Percentiles rank a stretch among this genome's conserved stretches.
Evolutionary conservation across 2,113 vertebrate species (phyloP).

Genomic region (Megaceryle maxima): DNA sequence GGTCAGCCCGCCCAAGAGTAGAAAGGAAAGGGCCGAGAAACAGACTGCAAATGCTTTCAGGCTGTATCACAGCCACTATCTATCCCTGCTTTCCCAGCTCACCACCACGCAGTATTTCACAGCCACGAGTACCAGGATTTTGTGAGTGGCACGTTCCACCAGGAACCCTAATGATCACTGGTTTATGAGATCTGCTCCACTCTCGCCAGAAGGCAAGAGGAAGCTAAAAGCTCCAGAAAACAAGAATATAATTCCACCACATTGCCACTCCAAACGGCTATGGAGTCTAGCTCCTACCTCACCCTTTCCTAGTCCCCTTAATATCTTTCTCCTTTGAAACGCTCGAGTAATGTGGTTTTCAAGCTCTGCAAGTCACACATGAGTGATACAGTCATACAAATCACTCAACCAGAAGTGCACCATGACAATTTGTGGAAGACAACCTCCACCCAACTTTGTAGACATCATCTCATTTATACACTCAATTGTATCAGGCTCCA

Average conservation of each 20-base stretch:
- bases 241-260: neutral
- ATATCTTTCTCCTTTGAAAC: neutral
- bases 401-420: neutral
- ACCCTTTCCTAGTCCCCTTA: neutral
- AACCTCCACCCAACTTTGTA: constrained; percentile 37
- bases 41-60: neutral
- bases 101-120: neutral
- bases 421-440: neutral
- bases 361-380: neutral
- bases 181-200: neutral
- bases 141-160: neutral
- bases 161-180: neutral
- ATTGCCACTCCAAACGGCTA: neutral
- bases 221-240: neutral
- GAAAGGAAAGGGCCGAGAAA: neutral
- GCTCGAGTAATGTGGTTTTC: neutral
- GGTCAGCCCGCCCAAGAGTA: neutral
- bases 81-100: neutral
- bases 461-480: constrained; percentile 58
- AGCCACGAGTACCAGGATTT: rapidly evolving
- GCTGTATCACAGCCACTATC: neutral
- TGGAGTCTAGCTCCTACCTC: neutral
- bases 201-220: neutral
- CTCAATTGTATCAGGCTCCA: neutral
- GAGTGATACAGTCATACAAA: neutral